Conservation (phyloP, 1,140 invertebrate genomes). For the Lithobius niger region DNA sequence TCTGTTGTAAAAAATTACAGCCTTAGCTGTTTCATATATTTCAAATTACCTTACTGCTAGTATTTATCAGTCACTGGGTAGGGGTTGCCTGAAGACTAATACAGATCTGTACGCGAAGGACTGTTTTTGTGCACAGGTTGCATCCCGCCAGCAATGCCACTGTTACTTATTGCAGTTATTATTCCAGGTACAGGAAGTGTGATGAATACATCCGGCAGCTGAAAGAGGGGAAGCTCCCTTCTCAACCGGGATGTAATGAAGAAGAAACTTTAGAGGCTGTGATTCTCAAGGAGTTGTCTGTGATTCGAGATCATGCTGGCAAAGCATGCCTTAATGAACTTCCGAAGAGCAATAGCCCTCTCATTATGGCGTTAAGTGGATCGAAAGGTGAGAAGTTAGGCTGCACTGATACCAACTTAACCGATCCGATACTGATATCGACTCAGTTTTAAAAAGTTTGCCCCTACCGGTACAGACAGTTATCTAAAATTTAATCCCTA, state of each 20-base stretch:
- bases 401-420: no score
- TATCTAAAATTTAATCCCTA: no score
- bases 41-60: background rate
- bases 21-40: background rate
- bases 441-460: no score
- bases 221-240: constrained; percentile 64
- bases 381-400: no score
- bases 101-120: constrained; percentile 7
- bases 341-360: constrained; percentile 72
- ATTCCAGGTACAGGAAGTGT: constrained; percentile 67
- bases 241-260: constrained; percentile 78
- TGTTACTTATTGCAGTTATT: background rate
- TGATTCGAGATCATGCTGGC: constrained; percentile 90
- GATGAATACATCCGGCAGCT: constrained; percentile 77
- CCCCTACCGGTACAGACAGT: no score
- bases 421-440: constrained; percentile 90
- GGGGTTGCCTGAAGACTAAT: background rate
- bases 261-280: constrained; percentile 89
- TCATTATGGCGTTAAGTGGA: constrained; percentile 92
- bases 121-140: constrained; percentile 1
- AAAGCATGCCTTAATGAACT: constrained; percentile 73
- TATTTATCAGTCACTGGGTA: background rate
- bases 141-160: background rate
- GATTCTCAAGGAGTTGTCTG: constrained; percentile 87
- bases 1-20: background rate